Evolutionary conservation across 2,797 vertebrate genomes (phyloP).

Genomic region (Danionella dracula): DNA sequence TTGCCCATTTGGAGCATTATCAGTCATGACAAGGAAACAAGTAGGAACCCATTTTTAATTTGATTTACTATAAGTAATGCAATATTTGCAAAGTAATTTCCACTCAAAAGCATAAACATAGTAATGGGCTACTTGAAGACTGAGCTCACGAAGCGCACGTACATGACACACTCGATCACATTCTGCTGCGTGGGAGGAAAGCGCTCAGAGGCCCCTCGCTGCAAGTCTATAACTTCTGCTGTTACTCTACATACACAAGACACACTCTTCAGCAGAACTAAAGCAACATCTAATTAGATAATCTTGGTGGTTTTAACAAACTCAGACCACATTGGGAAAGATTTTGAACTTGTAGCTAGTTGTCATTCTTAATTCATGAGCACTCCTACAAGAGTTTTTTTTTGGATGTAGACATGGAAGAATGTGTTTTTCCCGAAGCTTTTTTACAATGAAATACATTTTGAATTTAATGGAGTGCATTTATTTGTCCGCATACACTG

Average conservation of each 20-base stretch:
- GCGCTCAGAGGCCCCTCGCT: not conserved
- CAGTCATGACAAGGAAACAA: not conserved
- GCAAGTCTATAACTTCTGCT: constrained; percentile 27
- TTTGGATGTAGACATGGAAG: not conserved
- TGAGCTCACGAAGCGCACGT: not conserved
- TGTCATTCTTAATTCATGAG: constrained; percentile 9
- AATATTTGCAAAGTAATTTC: not conserved
- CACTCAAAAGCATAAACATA: not conserved
- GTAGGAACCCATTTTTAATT: too few species aligned
- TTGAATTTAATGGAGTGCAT: not conserved
- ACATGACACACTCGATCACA: constrained; percentile 19
- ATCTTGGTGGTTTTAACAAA: constrained; percentile 13
- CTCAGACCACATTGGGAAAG: not conserved
- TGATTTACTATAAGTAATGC: not conserved
- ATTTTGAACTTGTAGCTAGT: not conserved
- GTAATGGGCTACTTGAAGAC: constrained; percentile 3
- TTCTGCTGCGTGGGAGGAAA: constrained; percentile 27
- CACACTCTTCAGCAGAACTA: not conserved
- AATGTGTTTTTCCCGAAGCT: too few species aligned
- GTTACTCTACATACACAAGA: constrained; percentile 2
- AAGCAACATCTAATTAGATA: constrained; percentile 15
- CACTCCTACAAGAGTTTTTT: not conserved
- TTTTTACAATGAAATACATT: not conserved
- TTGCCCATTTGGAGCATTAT: constrained; percentile 17
- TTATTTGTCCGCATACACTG: too few species aligned